Base-by-base conservation (phyloP, 2,888 invertebrate species). In the Pasiphila rectangulata region DNA sequence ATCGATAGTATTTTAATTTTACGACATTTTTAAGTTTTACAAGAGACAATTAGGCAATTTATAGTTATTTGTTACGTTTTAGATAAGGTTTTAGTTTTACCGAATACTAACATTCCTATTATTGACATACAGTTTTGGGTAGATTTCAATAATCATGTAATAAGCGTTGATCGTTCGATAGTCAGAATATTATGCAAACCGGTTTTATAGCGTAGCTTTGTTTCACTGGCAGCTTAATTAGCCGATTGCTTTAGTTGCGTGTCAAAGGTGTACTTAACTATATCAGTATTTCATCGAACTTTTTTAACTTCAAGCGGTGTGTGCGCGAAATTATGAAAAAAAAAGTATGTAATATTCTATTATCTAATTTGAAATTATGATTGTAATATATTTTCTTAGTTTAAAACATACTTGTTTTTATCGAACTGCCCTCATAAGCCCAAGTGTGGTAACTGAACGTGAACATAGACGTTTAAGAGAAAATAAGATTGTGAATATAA, bases 301-400 rank as follows among this genome's bases (percentile, higher is more conserved):
- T 40, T 21, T 38, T 27, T 15, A 40, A n/a, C 21, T 27, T 19
- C 12, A 20, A 27, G 5, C 1, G 16, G 27, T 20, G 16, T 15
- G 34, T 21, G 47, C 38, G 21, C 27, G 23, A 25, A 30, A 27
- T 34, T 12, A 19, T 70, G 49, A n/a, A n/a, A n/a, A n/a, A n/a
- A n/a, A n/a, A n/a, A n/a, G n/a, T n/a, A n/a, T 63, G 56, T 61
- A 57, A 61, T 67, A n/a, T 63, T 59, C 63, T 62, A 63, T 40
- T 39, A 17, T 21, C 2, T 32, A 21, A 64, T 64, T 79, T 75
- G 79, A 80, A 80, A 79, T 80, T 79, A 71, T 79, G 67, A 58
- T 72, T 80, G 76, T 81, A 81, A 79, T 83, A 81, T 81, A 83
- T 79, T 75, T 65, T 67, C 67, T 70, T 78, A 79, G 65, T 73